Evolutionary conservation across 2,113 vertebrate genomes (phyloP).

Genomic region (Microcebus murinus): DNA sequence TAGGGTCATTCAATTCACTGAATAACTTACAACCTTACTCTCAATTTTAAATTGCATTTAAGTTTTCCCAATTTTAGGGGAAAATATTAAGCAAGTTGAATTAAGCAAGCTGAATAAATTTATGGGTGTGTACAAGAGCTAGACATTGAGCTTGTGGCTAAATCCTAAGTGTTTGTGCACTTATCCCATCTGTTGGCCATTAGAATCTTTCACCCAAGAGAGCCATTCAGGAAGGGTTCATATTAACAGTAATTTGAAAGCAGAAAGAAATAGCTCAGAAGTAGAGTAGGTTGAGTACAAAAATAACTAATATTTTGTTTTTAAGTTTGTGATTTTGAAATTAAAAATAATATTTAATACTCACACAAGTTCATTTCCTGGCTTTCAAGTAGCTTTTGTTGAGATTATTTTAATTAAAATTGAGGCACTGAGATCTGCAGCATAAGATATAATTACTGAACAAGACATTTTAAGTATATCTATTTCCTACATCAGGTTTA

Average conservation of each 20-base stretch:
- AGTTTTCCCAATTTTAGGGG: not conserved
- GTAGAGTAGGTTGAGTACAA: slow-evolving; percentile 9
- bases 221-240: slow-evolving; percentile 4
- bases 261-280: slow-evolving; percentile 74
- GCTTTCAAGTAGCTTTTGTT: slow-evolving; percentile 6
- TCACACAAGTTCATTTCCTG: not conserved
- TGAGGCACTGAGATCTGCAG: not conserved
- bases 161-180: not conserved
- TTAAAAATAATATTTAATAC: slow-evolving; percentile 50
- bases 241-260: slow-evolving; percentile 46
- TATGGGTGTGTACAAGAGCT: not conserved
- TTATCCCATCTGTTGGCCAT: not conserved
- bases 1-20: not conserved
- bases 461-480: not conserved
- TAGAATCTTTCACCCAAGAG: slow-evolving; percentile 37
- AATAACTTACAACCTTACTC: not conserved
- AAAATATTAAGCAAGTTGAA: not conserved
- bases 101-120: not conserved
- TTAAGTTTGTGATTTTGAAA: slow-evolving; percentile 63
- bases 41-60: slow-evolving; percentile 12
- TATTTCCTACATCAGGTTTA: not conserved
- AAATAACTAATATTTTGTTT: slow-evolving; percentile 57
- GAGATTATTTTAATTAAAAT: slow-evolving; percentile 29
- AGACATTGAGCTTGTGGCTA: not conserved
- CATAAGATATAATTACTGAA: not conserved